Percentiles rank a stretch among this genome's conserved stretches.
These are phyloP conservation scores for Hemicentrotus pulcherrimus DNA, from an alignment of 35 echinoderm and acorn worm genomes.

Conservation along the genomic window DNA sequence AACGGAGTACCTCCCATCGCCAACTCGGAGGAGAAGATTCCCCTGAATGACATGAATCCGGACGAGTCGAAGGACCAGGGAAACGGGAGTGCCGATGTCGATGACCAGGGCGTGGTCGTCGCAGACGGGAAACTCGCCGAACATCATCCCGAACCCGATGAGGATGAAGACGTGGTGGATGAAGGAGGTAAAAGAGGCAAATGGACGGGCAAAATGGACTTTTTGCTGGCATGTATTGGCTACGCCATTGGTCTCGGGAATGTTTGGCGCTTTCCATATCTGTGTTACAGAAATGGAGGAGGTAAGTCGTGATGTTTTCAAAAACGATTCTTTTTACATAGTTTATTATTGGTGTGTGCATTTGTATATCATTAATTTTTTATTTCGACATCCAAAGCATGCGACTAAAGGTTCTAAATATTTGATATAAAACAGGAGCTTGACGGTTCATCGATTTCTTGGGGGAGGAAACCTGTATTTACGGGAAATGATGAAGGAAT, in stretches of 20 bases:
- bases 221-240: conserved; percentile 59
- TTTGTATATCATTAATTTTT: neutral
- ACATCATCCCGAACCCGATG: conserved; percentile 21
- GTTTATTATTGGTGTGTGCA: neutral
- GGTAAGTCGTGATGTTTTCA: conserved; percentile 35
- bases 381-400: neutral
- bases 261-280: conserved; percentile 61
- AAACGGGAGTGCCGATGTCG: conserved; percentile 48
- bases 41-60: conserved; percentile 54
- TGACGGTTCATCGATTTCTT: no score
- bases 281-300: conserved; percentile 66
- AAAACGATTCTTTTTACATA: neutral
- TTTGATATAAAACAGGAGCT: no score
- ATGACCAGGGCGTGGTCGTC: neutral
- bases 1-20: conserved; percentile 50
- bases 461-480: no score
- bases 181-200: conserved; percentile 45
- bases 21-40: conserved; percentile 42
- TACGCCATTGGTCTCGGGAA: conserved; percentile 61
- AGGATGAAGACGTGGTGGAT: conserved; percentile 22
- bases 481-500: no score
- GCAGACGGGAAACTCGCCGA: conserved; percentile 45
- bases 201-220: conserved; percentile 59
- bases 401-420: neutral
- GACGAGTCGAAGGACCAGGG: conserved; percentile 50